Conservation (phyloP, 2,888 invertebrate species). For the Synergus itoensis region DNA sequence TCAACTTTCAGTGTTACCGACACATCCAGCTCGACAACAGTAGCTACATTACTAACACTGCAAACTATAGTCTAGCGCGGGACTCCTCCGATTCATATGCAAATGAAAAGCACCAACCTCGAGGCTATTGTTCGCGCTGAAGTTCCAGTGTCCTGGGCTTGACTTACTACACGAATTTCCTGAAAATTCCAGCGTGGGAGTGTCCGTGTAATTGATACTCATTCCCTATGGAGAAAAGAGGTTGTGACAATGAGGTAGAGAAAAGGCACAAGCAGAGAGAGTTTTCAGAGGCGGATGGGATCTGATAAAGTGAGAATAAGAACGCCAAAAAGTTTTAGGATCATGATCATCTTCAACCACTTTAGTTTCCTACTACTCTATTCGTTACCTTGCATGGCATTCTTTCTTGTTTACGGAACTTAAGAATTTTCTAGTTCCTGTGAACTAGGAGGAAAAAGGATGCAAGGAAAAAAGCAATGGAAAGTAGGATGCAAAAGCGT, state of each 20-base stretch:
- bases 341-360: background rate
- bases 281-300: background rate
- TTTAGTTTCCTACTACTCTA: background rate
- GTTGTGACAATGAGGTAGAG: background rate
- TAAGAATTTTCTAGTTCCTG: background rate
- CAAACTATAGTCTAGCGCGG: conserved; percentile 44
- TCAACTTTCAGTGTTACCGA: conserved; percentile 57
- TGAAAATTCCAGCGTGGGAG: conserved; percentile 72
- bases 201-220: conserved; percentile 75
- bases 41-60: conserved; percentile 50
- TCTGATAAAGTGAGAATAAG: background rate
- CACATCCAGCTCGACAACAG: conserved; percentile 52
- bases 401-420: background rate
- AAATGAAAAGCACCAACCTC: conserved; percentile 74
- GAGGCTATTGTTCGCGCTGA: conserved; percentile 72
- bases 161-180: conserved; percentile 77
- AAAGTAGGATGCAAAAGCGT: background rate
- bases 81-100: conserved; percentile 75
- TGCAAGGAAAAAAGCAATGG: background rate
- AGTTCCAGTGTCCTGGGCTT: conserved; percentile 71
- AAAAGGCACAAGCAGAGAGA: background rate
- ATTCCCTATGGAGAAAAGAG: conserved; percentile 50
- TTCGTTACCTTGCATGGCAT: background rate
- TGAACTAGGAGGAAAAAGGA: background rate
- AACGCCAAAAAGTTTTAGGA: background rate